Base-by-base conservation (phyloP, 2,888 invertebrate species). In the Drosophila cognata region DNA sequence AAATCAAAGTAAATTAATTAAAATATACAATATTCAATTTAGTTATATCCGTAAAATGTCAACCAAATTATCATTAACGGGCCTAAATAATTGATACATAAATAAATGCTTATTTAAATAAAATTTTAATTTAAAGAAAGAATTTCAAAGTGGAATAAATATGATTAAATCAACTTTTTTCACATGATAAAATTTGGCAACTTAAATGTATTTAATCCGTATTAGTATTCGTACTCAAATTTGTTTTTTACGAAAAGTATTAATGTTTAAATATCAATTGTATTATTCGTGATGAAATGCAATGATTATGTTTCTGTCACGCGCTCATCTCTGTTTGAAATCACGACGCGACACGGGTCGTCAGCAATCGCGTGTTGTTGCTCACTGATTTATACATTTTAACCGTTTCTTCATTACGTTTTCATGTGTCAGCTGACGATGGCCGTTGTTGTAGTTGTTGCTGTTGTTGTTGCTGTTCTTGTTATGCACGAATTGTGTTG, bases 341-440 rank as follows among this genome's bases (percentile, higher is more conserved):
- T 67, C 77, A 77, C 73, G 72, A 48, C 41, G 38, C 51, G 21
- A 41, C 43, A 43, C 36, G 61, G 36, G 62, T 53, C 53, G 61
- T 70, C 73, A 58, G 56, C 58, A 70, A 46, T 84, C 75, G 88
- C 88, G 85, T 84, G 84, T 68, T 88, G 64, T 77, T 75, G 73
- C 69, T 60, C 74, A 61, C 68, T 82, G 88, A 84, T 85, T 84
- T 84, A 82, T 82, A 74, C 67, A 59, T 80, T 80, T 79, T 64
- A 88, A 80, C 88, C 63, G 75, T 68, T 80, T 75, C 79, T 77
- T 63, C 74, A 64, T 71, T 81, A 72, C 76, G 28, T 58, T 81
- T 78, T 58, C 69, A 76, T 81, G 68, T 53, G 71, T 58, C 82
- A 81, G 72, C 74, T 78, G 78, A 71, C 57, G 66, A 61, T 74